These are phyloP conservation scores for Artemia franciscana DNA, from an alignment of 1,140 invertebrate genomes.

Conservation along the genomic window DNA sequence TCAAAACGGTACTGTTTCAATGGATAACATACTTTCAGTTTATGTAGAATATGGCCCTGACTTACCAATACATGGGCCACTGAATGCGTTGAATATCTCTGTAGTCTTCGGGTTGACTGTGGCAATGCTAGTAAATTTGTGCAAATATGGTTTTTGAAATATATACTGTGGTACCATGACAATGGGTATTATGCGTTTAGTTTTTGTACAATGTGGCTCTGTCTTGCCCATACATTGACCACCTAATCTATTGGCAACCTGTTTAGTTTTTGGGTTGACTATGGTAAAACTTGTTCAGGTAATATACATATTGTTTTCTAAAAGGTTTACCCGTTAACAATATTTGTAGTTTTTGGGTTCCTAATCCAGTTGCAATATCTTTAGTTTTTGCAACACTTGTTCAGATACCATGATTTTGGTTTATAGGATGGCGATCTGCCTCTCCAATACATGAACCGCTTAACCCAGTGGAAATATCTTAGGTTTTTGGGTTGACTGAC, in stretches of 20 bases:
- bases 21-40: slow-evolving; percentile 37
- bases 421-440: no score
- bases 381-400: slow-evolving; percentile 63
- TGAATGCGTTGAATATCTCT: slow-evolving; percentile 44
- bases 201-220: slow-evolving; percentile 62
- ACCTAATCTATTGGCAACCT: neutral
- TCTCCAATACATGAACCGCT: no score
- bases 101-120: slow-evolving; percentile 72
- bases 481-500: no score
- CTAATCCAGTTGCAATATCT: slow-evolving; percentile 44
- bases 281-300: neutral
- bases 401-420: no score
- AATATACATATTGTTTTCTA: neutral
- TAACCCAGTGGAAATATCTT: no score
- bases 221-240: slow-evolving; percentile 15
- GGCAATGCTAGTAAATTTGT: slow-evolving; percentile 54
- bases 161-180: no score
- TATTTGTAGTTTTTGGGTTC: slow-evolving; percentile 51
- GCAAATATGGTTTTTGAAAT: slow-evolving; percentile 15
- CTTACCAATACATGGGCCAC: slow-evolving; percentile 23
- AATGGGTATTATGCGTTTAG: slow-evolving; percentile 35
- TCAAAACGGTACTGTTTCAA: no score
- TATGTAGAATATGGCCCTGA: slow-evolving; percentile 56
- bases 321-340: slow-evolving; percentile 40
- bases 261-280: neutral